phyloP scores from a whole-genome alignment of 2,113 vertebrate genomes.

The Grantiella picta region DNA sequence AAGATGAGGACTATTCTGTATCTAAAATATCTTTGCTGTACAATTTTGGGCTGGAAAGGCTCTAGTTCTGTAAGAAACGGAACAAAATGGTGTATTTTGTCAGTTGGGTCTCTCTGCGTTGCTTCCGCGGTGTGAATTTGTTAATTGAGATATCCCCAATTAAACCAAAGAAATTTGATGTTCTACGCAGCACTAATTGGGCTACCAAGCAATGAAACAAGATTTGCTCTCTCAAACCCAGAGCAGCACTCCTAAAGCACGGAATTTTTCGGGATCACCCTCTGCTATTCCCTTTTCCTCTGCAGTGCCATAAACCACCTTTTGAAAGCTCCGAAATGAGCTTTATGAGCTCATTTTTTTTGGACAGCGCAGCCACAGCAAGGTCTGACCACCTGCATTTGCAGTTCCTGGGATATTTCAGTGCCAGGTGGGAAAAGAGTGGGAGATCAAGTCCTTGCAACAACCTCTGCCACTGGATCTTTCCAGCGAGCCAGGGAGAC shows the following conservation, averaged over 20 bases:
- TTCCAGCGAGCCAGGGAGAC: background rate
- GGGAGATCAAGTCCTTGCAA: background rate
- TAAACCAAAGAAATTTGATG: background rate
- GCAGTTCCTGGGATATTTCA: background rate
- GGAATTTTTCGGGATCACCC: background rate
- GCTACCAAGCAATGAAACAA: background rate
- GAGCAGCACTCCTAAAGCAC: background rate
- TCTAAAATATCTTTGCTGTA: background rate
- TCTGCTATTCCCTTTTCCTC: background rate
- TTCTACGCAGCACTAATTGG: background rate
- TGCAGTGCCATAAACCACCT: background rate
- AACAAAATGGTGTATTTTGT: background rate
- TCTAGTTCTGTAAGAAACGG: background rate
- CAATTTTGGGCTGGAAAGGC: background rate
- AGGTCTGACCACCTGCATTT: background rate
- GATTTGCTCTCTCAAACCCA: background rate
- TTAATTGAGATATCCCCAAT: background rate
- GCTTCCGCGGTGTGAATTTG: background rate
- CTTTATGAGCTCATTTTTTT: background rate
- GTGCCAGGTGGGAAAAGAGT: conserved; percentile 13
- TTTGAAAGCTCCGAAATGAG: background rate
- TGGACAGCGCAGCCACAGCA: background rate
- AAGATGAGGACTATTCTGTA: background rate
- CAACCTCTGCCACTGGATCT: conserved; percentile 11
- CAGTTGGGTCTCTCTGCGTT: background rate